phyloP scores from a whole-genome alignment of 2,888 invertebrate species.

The Meta bourneti region DNA sequence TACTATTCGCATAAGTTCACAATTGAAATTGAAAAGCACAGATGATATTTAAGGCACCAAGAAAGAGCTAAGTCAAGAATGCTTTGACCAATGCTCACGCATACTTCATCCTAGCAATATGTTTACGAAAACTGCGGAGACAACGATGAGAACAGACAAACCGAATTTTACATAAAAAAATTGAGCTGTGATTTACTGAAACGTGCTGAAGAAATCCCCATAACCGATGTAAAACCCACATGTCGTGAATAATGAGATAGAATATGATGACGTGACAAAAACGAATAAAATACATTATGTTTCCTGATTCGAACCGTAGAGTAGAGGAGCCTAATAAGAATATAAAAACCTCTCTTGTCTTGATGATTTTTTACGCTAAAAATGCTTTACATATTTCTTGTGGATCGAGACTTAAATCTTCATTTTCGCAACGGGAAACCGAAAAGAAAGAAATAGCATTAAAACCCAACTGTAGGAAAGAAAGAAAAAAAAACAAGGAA shows the following conservation, averaged over 20 bases:
- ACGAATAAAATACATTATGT: constrained; percentile 28
- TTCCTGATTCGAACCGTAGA: constrained; percentile 33
- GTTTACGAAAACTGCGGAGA: too few species aligned
- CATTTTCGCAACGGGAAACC: constrained; percentile 20
- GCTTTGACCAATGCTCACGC: too few species aligned
- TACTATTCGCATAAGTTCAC: too few species aligned
- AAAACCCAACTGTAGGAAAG: constrained; percentile 13
- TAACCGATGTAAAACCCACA: neutral
- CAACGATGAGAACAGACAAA: too few species aligned
- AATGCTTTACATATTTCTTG: constrained; percentile 54
- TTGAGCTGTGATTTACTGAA: too few species aligned
- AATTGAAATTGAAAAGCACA: too few species aligned
- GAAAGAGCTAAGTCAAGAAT: too few species aligned
- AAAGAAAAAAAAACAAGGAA: constrained; percentile 18
- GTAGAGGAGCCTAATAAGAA: constrained; percentile 45
- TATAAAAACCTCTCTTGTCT: constrained; percentile 42
- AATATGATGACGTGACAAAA: constrained; percentile 42
- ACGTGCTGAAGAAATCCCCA: too few species aligned
- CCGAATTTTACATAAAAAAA: too few species aligned
- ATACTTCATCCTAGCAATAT: too few species aligned
- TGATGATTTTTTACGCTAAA: constrained; percentile 51
- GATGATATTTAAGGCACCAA: too few species aligned
- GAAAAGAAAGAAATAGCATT: constrained; percentile 18
- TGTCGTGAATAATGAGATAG: constrained; percentile 34
- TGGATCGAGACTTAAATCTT: constrained; percentile 54